phyloP scores from a whole-genome alignment of 2,888 invertebrate species.

The Cremastinae sp. region DNA sequence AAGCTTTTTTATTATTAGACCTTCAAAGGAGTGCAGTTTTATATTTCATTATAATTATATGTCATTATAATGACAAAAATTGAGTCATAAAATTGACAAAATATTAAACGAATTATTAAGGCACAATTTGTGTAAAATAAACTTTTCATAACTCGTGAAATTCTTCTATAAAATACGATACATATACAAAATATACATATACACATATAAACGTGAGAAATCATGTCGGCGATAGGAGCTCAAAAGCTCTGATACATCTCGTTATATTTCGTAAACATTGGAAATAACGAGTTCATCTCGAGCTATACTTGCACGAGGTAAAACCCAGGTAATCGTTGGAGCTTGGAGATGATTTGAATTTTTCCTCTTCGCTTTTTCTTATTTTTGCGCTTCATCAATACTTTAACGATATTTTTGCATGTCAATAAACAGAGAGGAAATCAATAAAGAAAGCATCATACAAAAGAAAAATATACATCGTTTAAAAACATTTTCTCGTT shows the following conservation, averaged over 20 bases:
- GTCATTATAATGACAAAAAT: too few relatives aligned
- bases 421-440: constrained; percentile 1
- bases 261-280: constrained; percentile 38
- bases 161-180: constrained; percentile 1
- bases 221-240: constrained; percentile 13
- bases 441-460: constrained; percentile 34
- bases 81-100: too few relatives aligned
- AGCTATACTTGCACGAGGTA: not conserved
- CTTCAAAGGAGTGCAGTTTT: too few relatives aligned
- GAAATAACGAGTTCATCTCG: constrained; percentile 21
- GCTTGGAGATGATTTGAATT: not conserved
- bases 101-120: too few relatives aligned
- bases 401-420: not conserved
- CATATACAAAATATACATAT: constrained; percentile 22
- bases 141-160: not conserved
- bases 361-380: not conserved
- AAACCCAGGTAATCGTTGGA: not conserved
- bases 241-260: constrained; percentile 18
- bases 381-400: not conserved
- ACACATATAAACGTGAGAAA: constrained; percentile 1
- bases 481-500: constrained; percentile 52
- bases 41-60: too few relatives aligned
- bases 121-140: too few relatives aligned
- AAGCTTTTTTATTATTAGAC: too few relatives aligned
- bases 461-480: constrained; percentile 27